phyloP scores from a whole-genome alignment of 2,797 vertebrate species.

The Pitangus sulphuratus region DNA sequence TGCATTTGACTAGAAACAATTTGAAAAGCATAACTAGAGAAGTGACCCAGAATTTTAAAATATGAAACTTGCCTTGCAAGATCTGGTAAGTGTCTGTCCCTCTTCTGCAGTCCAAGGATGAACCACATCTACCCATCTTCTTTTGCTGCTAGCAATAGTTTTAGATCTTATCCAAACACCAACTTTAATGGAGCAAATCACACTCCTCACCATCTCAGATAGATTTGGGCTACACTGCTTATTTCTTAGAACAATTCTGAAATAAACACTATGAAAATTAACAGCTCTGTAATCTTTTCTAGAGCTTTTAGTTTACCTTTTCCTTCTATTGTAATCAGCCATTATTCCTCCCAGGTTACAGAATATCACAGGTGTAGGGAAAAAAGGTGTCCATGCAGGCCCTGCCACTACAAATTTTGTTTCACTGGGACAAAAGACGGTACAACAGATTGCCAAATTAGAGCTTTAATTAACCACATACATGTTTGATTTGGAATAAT shows the following conservation, averaged over 20 bases:
- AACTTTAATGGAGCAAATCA: not conserved
- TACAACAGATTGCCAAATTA: not conserved
- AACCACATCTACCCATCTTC: not conserved
- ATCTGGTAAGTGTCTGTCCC: not conserved
- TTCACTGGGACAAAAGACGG: not conserved
- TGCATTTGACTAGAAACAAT: not conserved
- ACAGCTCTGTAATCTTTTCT: not conserved
- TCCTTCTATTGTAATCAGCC: not conserved
- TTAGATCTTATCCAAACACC: not conserved
- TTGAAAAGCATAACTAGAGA: not conserved
- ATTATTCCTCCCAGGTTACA: not conserved
- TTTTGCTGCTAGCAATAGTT: not conserved
- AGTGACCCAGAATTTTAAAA: not conserved
- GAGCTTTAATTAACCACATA: not conserved
- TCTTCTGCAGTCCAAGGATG: not conserved
- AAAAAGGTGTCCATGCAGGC: not conserved
- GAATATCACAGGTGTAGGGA: not conserved
- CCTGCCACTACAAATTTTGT: not conserved
- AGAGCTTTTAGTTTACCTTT: not conserved
- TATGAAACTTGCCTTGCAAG: not conserved
- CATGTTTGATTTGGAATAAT: not conserved
- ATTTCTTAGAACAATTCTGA: not conserved
- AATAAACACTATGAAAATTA: not conserved
- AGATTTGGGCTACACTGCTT: not conserved
- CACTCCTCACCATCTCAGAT: not conserved